A percentile compares a stretch with the other conserved stretches of the same genome.
These are phyloP conservation scores for Masnerella sp. DNA, from an alignment of 2,888 invertebrate genomes.

Conservation along the genomic window DNA sequence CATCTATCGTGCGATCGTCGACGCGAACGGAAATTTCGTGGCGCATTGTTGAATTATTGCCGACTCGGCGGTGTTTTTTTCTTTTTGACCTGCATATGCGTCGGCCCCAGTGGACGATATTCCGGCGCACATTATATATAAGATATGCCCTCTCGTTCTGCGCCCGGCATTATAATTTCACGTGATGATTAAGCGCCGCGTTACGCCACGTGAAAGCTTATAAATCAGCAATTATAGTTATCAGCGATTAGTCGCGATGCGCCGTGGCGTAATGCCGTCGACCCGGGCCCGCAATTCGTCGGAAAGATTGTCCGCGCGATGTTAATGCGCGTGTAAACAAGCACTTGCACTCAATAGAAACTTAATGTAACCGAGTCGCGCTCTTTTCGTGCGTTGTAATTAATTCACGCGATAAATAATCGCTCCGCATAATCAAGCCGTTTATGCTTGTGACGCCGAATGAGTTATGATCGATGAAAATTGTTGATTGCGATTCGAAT, in stretches of 20 bases:
- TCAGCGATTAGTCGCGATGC: conserved; percentile 58
- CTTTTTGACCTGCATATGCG: conserved; percentile 33
- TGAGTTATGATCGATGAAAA: conserved; percentile 28
- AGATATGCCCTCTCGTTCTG: conserved; percentile 45
- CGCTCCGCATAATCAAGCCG: conserved; percentile 21
- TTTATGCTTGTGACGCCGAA: conserved; percentile 1
- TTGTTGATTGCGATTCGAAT: too few relatives aligned
- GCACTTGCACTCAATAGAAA: conserved; percentile 23
- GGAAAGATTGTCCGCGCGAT: conserved; percentile 22
- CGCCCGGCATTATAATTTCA: conserved; percentile 61
- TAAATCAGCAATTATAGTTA: conserved; percentile 63
- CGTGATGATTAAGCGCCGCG: conserved; percentile 58
- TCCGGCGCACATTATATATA: conserved; percentile 48
- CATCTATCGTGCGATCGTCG: conserved; percentile 51
- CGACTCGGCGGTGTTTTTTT: conserved; percentile 40
- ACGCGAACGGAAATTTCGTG: conserved; percentile 58
- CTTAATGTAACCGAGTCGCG: conserved; percentile 21
- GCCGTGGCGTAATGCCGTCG: conserved; percentile 35
- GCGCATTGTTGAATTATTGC: conserved; percentile 62
- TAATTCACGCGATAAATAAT: conserved; percentile 40
- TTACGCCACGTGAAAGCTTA: conserved; percentile 49
- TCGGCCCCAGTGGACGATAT: conserved; percentile 48
- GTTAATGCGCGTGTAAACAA: conserved; percentile 51
- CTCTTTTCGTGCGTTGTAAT: conserved; percentile 15
- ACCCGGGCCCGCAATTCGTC: conserved; percentile 35